Evolutionary conservation across 1,140 invertebrate species (phyloP).

Genomic region (Meloidogyne floridensis): DNA sequence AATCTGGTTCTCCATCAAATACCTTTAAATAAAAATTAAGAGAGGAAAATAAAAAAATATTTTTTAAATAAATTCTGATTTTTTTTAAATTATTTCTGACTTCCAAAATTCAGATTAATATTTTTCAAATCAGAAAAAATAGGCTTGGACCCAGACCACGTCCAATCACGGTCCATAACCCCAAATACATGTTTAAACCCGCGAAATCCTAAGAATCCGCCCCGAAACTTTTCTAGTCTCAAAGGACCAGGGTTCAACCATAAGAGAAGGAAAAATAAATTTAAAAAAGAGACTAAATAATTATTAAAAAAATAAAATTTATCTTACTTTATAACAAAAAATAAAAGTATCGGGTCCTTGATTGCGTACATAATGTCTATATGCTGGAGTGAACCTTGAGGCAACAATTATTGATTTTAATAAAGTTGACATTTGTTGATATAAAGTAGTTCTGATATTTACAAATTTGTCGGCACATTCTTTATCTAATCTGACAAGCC

Average conservation of each 20-base stretch:
- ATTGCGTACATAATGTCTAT: conserved; percentile 50
- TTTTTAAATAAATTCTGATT: no score
- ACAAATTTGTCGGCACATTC: conserved; percentile 32
- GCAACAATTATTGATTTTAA: conserved; percentile 45
- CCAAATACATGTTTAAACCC: no score
- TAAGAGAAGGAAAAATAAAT: no score
- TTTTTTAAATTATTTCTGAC: no score
- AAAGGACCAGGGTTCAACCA: no score
- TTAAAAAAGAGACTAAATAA: background rate
- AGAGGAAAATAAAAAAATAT: background rate
- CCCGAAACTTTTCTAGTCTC: no score
- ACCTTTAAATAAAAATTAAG: conserved; percentile 22
- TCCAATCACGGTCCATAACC: no score
- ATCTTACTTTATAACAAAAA: conserved; percentile 48
- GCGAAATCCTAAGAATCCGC: no score
- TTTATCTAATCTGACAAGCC: conserved; percentile 37
- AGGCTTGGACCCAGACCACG: no score
- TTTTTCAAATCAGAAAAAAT: no score
- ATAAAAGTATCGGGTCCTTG: conserved; percentile 54
- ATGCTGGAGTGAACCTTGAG: conserved; percentile 51
- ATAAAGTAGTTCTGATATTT: conserved; percentile 37
- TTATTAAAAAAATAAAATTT: background rate
- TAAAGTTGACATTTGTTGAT: conserved; percentile 50
- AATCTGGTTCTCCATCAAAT: conserved; percentile 39
- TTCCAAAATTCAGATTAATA: no score